Percentiles rank a stretch among this genome's conserved stretches.
Conservation (phyloP, 2,113 vertebrate genomes). For the Dendrocopos noguchii region DNA sequence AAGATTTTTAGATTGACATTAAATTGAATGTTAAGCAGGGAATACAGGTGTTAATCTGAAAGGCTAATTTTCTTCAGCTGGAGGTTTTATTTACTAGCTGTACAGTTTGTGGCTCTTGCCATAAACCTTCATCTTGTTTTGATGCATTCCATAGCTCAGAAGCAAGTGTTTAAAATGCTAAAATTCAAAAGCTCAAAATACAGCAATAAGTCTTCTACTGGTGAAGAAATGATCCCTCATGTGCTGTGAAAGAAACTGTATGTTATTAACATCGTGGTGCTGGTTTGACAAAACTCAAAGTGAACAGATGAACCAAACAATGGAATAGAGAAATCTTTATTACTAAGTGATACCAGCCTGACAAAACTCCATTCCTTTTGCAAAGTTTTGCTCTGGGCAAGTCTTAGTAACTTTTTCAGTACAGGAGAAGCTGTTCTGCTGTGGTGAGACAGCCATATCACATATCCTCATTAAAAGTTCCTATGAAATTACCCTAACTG, state of each 20-base stretch:
- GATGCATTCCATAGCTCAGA: neutral
- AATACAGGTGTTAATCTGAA: neutral
- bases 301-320: too few species aligned
- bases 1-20: neutral
- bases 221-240: neutral
- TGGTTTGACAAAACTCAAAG: neutral
- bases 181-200: neutral
- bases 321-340: neutral
- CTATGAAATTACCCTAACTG: neutral
- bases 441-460: neutral
- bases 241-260: neutral
- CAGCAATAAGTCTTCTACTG: neutral
- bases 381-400: neutral
- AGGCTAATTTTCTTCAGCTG: neutral
- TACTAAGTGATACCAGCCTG: neutral
- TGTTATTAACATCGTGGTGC: rapidly evolving
- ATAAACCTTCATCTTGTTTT: neutral
- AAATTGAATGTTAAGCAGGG: neutral
- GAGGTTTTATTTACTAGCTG: neutral
- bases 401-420: neutral
- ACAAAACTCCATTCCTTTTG: neutral
- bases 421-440: neutral
- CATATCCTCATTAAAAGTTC: neutral
- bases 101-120: neutral
- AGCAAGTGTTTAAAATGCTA: neutral